phyloP scores from a whole-genome alignment of 2,797 vertebrate species.

The Anolis apletophallus region DNA sequence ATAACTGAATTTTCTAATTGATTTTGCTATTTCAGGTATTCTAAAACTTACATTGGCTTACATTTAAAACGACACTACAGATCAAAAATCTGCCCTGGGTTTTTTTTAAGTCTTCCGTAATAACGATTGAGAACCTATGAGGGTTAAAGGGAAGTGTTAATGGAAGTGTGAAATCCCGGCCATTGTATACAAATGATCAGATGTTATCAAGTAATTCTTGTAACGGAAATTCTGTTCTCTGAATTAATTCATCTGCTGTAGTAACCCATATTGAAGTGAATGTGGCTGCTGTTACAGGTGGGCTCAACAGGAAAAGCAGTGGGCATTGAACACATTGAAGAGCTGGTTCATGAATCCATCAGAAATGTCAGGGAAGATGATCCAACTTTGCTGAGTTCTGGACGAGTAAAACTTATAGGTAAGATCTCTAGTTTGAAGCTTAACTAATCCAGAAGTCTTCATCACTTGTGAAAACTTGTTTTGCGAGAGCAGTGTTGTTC shows the following conservation, averaged over 20 bases:
- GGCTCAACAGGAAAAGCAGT: slow-evolving; percentile 86
- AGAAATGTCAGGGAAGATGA: slow-evolving; percentile 87
- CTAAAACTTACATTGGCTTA: not conserved
- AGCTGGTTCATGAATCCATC: slow-evolving; percentile 85
- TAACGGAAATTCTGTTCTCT: not conserved
- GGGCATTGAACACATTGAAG: slow-evolving; percentile 91
- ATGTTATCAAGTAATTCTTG: not conserved
- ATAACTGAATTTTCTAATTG: not conserved
- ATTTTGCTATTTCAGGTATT: not conserved
- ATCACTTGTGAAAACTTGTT: not conserved
- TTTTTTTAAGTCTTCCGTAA: not conserved
- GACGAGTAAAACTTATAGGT: slow-evolving; percentile 85
- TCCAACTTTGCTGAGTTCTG: slow-evolving; percentile 84
- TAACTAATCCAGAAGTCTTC: not conserved
- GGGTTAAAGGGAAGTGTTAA: not conserved
- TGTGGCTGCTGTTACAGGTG: slow-evolving; percentile 71
- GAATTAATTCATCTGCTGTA: not conserved
- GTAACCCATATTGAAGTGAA: fast-evolving
- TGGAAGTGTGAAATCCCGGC: not conserved
- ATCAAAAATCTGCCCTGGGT: not conserved
- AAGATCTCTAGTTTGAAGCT: slow-evolving; percentile 55
- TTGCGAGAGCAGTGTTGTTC: fast-evolving
- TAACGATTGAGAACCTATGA: not conserved
- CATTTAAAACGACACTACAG: not conserved
- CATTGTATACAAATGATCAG: not conserved